phyloP scores from a whole-genome alignment of 2,888 invertebrate genomes.

The Pardosa pseudoannulata region DNA sequence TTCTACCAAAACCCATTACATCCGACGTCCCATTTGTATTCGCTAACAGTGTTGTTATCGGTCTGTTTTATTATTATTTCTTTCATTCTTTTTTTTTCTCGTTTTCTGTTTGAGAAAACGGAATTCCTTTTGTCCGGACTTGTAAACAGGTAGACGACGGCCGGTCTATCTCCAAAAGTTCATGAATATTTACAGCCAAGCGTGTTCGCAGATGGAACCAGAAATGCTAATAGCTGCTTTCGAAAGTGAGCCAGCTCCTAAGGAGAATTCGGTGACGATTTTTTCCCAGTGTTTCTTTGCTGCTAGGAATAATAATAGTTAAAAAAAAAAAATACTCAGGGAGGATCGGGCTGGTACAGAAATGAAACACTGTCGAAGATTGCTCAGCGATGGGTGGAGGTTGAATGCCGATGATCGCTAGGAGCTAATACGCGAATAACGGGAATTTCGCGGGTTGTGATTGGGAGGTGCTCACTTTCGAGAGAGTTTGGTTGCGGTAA shows the following conservation, averaged over 20 bases:
- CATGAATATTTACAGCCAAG: conserved; percentile 3
- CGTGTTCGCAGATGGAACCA: background rate
- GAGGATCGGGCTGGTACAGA: too few species aligned
- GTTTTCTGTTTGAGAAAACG: background rate
- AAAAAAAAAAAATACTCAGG: too few species aligned
- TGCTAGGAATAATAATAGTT: too few species aligned
- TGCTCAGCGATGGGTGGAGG: background rate
- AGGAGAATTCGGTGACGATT: too few species aligned
- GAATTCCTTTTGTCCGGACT: background rate
- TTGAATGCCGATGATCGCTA: background rate
- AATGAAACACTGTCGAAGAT: background rate
- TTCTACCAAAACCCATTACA: too few species aligned
- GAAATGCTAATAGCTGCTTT: background rate
- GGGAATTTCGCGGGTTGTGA: background rate
- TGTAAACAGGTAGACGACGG: conserved; percentile 7
- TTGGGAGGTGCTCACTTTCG: too few species aligned
- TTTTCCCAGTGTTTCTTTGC: too few species aligned
- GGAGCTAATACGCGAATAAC: background rate
- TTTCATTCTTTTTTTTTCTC: background rate
- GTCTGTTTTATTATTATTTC: background rate
- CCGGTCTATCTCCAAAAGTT: background rate
- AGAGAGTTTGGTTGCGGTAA: too few species aligned
- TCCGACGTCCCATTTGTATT: background rate
- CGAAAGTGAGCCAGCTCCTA: too few species aligned
- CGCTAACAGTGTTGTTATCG: background rate